Conservation (phyloP, 2,888 invertebrate species). For the Phengaris arion region DNA sequence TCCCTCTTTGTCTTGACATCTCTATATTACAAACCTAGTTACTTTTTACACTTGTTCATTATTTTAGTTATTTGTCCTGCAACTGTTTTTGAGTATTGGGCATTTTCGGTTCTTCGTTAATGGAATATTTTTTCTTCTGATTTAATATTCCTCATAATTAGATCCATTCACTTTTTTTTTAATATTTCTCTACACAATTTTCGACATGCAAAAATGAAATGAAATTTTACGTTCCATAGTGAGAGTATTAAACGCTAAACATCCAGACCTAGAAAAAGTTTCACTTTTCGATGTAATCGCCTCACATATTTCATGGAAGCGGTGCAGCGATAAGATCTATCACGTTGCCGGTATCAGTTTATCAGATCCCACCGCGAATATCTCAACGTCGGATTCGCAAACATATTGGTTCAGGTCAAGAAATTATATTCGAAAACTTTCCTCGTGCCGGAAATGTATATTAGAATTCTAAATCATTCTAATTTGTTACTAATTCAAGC, state of each 20-base stretch:
- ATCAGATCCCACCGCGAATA: conserved; percentile 28
- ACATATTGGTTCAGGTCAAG: conserved; percentile 19
- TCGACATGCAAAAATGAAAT: no score
- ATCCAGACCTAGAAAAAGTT: conserved; percentile 25
- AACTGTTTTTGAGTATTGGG: no score
- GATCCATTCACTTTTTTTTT: no score
- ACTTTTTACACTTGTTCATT: background rate
- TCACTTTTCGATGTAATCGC: conserved; percentile 31
- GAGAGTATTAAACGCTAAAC: conserved; percentile 1
- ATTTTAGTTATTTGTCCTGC: background rate
- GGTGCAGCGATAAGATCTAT: conserved; percentile 30
- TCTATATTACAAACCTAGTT: background rate
- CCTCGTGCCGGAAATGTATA: conserved; percentile 7
- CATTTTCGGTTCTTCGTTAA: no score
- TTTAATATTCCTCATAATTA: no score
- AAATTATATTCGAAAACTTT: conserved; percentile 15
- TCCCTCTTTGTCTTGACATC: background rate
- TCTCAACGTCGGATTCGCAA: conserved; percentile 24
- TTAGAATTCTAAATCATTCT: conserved; percentile 4
- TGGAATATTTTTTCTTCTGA: no score
- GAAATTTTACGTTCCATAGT: background rate
- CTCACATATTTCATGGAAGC: conserved; percentile 31
- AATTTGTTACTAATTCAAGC: conserved; percentile 28
- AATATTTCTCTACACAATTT: no score
- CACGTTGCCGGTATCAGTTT: conserved; percentile 29